phyloP scores from a whole-genome alignment of 1,140 invertebrate species.

The Leptinotarsa undecemlineata region DNA sequence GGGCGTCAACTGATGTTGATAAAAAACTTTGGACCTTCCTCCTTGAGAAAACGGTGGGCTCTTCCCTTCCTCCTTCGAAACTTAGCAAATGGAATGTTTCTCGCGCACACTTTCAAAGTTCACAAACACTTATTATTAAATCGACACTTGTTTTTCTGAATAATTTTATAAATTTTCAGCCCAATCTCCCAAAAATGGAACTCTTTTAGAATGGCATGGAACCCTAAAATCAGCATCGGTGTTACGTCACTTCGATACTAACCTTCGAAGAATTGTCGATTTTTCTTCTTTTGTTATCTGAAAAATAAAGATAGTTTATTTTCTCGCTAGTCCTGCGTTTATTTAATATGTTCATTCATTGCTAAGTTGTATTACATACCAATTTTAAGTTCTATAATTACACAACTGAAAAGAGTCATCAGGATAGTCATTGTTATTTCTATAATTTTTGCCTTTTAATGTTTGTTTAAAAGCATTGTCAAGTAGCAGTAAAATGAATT shows the following conservation, averaged over 20 bases:
- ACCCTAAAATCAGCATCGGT: constrained; percentile 39
- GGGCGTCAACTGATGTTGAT: no score
- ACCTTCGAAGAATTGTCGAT: constrained; percentile 77
- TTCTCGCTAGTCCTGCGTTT: no score
- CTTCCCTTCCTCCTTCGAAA: not conserved
- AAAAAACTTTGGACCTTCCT: not conserved
- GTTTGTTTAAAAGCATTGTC: no score
- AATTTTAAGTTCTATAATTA: no score
- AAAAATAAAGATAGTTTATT: constrained; percentile 28
- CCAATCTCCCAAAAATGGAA: constrained; percentile 52
- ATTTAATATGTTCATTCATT: no score
- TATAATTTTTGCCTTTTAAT: no score
- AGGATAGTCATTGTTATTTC: no score
- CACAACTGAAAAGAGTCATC: no score
- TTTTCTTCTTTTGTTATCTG: constrained; percentile 81
- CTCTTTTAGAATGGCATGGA: constrained; percentile 18
- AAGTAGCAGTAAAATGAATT: no score
- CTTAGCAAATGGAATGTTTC: constrained; percentile 7
- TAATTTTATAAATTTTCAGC: constrained; percentile 44
- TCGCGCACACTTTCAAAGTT: constrained; percentile 10
- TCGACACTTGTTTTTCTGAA: constrained; percentile 1
- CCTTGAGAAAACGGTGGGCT: not conserved
- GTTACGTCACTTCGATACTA: constrained; percentile 67
- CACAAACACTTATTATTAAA: not conserved
- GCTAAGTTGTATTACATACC: no score